Percentiles rank a stretch among this genome's conserved stretches.
Conservation (phyloP, 2,888 invertebrate genomes). For the Drosophila flavopinicola region DNA sequence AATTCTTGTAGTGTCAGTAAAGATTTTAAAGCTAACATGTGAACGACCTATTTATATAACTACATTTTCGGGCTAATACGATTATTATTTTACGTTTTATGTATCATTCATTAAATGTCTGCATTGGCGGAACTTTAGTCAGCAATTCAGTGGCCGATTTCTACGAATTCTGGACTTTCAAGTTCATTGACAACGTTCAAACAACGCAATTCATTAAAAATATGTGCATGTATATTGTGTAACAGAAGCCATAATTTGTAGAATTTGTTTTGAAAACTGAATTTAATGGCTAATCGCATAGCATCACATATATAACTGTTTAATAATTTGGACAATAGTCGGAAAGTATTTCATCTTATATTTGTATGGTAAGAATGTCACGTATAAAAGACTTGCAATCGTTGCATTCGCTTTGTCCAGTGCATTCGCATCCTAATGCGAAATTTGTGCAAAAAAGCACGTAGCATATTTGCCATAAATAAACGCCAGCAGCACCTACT, state of each 20-base stretch:
- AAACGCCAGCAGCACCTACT: conserved; percentile 9
- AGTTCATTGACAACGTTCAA: conserved; percentile 72
- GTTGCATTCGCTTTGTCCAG: conserved; percentile 16
- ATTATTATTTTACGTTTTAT: conserved; percentile 1
- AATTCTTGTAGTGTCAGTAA: no score
- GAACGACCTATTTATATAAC: conserved; percentile 2
- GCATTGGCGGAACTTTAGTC: conserved; percentile 61
- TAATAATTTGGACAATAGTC: background rate
- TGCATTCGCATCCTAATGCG: conserved; percentile 59
- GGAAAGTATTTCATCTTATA: conserved; percentile 26
- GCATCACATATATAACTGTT: background rate
- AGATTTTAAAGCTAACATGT: no score
- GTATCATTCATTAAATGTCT: conserved; percentile 13
- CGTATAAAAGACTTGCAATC: conserved; percentile 20
- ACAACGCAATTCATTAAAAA: conserved; percentile 14
- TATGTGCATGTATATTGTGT: conserved; percentile 5
- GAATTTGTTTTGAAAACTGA: background rate
- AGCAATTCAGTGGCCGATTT: conserved; percentile 57
- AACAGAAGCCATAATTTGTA: background rate
- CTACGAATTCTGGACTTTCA: conserved; percentile 52
- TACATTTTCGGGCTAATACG: background rate
- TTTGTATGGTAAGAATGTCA: conserved; percentile 39
- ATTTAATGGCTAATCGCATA: background rate
- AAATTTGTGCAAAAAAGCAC: conserved; percentile 60
- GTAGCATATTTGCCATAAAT: conserved; percentile 65